A percentile compares a stretch with the other conserved stretches of the same genome.
Evolutionary conservation across 1,140 invertebrate species (phyloP).

Genomic region (Diorhabda carinulata): DNA sequence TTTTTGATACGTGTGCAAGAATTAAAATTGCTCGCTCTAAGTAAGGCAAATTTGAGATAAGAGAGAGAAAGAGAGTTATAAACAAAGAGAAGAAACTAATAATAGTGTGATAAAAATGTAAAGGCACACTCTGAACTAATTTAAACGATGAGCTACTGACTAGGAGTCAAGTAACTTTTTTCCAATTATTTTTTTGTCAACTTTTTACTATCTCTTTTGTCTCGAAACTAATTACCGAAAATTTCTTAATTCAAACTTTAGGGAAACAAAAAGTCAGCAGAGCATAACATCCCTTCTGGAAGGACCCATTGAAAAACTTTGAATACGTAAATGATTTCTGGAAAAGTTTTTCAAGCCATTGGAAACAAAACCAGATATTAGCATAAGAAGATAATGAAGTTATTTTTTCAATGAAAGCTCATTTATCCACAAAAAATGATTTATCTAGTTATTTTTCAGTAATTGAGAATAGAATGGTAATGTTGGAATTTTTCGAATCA

Average conservation of each 20-base stretch:
- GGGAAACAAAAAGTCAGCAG: not conserved
- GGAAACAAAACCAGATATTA: not conserved
- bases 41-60: too few relatives aligned
- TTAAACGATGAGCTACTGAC: too few relatives aligned
- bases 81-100: too few relatives aligned
- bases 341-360: not conserved
- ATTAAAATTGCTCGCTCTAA: too few relatives aligned
- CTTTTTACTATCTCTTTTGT: not conserved
- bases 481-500: not conserved
- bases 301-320: not conserved
- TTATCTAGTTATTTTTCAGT: not conserved
- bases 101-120: too few relatives aligned
- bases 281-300: not conserved
- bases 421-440: conserved; percentile 6
- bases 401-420: conserved; percentile 3
- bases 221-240: not conserved
- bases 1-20: too few relatives aligned
- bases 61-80: too few relatives aligned
- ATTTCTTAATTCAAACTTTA: not conserved
- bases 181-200: too few relatives aligned
- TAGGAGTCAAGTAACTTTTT: too few relatives aligned
- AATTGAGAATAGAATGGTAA: conserved; percentile 6
- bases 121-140: too few relatives aligned
- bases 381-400: not conserved
- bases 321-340: not conserved